Base-by-base conservation (phyloP, 2,797 vertebrate genomes). In the Microctenopoma lineatum region DNA sequence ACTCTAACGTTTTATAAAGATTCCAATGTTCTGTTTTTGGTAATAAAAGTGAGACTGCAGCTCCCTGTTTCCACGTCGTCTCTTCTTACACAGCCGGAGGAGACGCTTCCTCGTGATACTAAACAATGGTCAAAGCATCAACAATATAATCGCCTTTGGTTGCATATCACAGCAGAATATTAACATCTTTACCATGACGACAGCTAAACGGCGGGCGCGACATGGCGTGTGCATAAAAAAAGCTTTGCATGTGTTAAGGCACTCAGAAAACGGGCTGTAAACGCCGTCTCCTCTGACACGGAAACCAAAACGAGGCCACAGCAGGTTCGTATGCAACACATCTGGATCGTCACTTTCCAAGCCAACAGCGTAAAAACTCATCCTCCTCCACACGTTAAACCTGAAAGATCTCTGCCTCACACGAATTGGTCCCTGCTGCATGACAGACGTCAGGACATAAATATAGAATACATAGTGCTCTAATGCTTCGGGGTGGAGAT, bases 231-330 rank as follows among this genome's bases (percentile, higher is more conserved):
- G 70, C 66, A 75, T 70, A 76, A 65, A 80, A 66, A 73, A 75
- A 66, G 54, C 66, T 67, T 69, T 70, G 80, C 73, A 64, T 21
- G 50, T 75, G 64, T 74, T 88, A 91, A 92, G 91, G 91, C 91
- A 91, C 91, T 89, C 63, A 44, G 60, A 45, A 56, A 67, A 58
- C 62, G 71, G 58, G 47, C 67, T 11, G 44, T 34, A 59, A 72
- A 62, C 53, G 50, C 62, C 16, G 42, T 32, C 51, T 39, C 65
- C 4, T 62, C 42, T 55, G 62, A 50, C 32, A 48, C 3, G 25
- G 11, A 47, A 64, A 21, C 21, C 46, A 53, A 56, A 56, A 2
- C 6, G 44, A 65, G 63, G 70, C 50, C 50, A 25, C 75, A 66
- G 65, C 57, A 34, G 25, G 2, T 50, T 39, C 16, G 18, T 73